phyloP scores from a whole-genome alignment of 2,888 invertebrate genomes.

The Iphiclides podalirius region DNA sequence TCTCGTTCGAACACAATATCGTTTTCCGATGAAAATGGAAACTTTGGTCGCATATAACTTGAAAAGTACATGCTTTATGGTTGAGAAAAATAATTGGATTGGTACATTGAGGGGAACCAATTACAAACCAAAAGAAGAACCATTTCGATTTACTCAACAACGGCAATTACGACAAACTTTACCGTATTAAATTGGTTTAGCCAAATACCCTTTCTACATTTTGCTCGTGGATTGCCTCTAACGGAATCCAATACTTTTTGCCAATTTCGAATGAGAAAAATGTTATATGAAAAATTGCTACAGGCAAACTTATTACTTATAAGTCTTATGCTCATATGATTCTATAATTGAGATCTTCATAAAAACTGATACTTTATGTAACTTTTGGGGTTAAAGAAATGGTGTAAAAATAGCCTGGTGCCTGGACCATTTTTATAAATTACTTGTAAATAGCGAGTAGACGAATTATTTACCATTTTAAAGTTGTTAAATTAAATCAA shows the following conservation, averaged over 20 bases:
- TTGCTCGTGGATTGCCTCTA: slow-evolving; percentile 55
- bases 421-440: too few relatives aligned
- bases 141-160: slow-evolving; percentile 63
- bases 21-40: slow-evolving; percentile 60
- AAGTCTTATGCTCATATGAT: not conserved
- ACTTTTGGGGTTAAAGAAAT: too few relatives aligned
- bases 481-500: too few relatives aligned
- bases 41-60: slow-evolving; percentile 51
- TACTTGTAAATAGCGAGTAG: too few relatives aligned
- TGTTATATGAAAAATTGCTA: not conserved
- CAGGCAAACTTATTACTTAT: slow-evolving; percentile 3
- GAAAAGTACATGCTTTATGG: slow-evolving; percentile 59
- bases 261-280: too few relatives aligned
- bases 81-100: slow-evolving; percentile 75
- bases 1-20: slow-evolving; percentile 45
- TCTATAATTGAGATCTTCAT: too few relatives aligned
- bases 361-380: too few relatives aligned
- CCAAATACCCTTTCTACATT: slow-evolving; percentile 53
- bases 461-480: too few relatives aligned
- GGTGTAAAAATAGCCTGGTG: too few relatives aligned
- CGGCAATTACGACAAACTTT: slow-evolving; percentile 63
- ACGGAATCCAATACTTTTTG: slow-evolving; percentile 36
- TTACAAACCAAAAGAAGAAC: slow-evolving; percentile 65
- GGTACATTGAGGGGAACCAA: slow-evolving; percentile 69
- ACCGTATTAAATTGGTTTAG: slow-evolving; percentile 52